These are phyloP conservation scores for Fopius arisanus DNA, from an alignment of 1,140 invertebrate species.

Conservation along the genomic window DNA sequence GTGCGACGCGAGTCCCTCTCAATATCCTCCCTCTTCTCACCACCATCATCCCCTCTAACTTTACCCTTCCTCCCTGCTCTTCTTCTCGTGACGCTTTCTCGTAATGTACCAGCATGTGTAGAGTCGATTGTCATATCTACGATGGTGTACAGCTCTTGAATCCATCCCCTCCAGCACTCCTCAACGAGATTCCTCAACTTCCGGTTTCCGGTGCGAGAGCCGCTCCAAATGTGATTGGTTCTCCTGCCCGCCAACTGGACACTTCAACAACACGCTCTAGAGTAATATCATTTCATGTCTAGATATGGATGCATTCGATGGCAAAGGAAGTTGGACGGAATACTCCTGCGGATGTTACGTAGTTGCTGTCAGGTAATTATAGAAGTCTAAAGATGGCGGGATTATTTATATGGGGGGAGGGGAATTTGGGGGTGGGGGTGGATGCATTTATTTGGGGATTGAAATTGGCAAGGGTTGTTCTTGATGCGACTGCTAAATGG, in stretches of 20 bases:
- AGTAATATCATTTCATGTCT: conserved; percentile 38
- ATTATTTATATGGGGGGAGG: neutral
- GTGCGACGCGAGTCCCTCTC: conserved; percentile 62
- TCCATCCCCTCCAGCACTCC: neutral
- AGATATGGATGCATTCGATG: conserved; percentile 41
- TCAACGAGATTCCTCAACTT: conserved; percentile 59
- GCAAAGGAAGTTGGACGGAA: neutral
- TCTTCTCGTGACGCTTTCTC: conserved; percentile 23
- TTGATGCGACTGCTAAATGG: too few relatives aligned
- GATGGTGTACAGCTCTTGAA: neutral
- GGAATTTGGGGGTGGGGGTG: too few relatives aligned
- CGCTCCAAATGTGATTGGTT: conserved; percentile 54
- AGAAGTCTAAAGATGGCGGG: neutral
- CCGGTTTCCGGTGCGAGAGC: conserved; percentile 60
- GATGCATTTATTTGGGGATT: too few relatives aligned
- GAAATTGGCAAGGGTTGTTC: too few relatives aligned
- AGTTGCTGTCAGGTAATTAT: conserved; percentile 37
- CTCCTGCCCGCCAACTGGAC: conserved; percentile 34
- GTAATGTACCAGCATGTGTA: neutral
- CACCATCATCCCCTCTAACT: conserved; percentile 12
- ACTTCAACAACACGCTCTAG: conserved; percentile 30
- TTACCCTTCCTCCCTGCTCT: neutral
- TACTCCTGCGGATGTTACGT: neutral
- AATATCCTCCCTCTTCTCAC: conserved; percentile 59
- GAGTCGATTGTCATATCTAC: conserved; percentile 1